Evolutionary conservation across 2,113 vertebrate species (phyloP), one percentile per base, ranked within the genome.

Genomic region (Rhombomys opimus): DNA sequence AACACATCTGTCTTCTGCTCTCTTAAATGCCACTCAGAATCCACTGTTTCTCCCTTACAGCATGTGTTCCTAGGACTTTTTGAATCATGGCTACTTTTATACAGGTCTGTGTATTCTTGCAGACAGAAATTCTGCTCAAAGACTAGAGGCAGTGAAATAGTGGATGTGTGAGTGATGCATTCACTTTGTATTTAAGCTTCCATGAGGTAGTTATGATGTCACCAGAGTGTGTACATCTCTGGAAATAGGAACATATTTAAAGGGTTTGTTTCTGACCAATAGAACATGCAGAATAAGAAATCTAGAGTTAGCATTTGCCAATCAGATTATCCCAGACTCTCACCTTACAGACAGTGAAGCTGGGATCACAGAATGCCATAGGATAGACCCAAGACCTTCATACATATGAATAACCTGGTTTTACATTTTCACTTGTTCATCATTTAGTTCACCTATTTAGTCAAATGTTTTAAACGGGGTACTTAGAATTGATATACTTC

Each of bases 191-290:
- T 35, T 63, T 50, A 67, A 32, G 35, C 54, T 75, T 50, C 82
- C 78, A 73, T 54, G 87, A 96, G 50, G 30, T 59, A 75, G 87
- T 78, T 94, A 70, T 54, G 82, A 93, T 41, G 50, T 96, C 72
- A 96, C 65, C 84, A 89, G 32, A 84, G 78, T 80, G 61, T 5
- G 92, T 77, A n/a, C 54, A 92, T 54, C 89, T 89, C 86, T 93
- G 94, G 93, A 97, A 95, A 90, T 0, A 92, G 65, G 70, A 85
- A 50, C 67, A 38, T 91, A 90, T 88, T 65, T 46, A 92, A 11
- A 89, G 84, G 70, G 73, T 67, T 92, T 78, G 38, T 46, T 95
- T 95, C 88, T 84, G 91, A 75, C 87, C 86, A 94, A 80, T 35
- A 85, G 84, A 95, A 80, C 25, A 75, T 15, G 5, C 4, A 87